Evolutionary conservation across 2,888 invertebrate species (phyloP).

Genomic region (Cylloceria caligata): DNA sequence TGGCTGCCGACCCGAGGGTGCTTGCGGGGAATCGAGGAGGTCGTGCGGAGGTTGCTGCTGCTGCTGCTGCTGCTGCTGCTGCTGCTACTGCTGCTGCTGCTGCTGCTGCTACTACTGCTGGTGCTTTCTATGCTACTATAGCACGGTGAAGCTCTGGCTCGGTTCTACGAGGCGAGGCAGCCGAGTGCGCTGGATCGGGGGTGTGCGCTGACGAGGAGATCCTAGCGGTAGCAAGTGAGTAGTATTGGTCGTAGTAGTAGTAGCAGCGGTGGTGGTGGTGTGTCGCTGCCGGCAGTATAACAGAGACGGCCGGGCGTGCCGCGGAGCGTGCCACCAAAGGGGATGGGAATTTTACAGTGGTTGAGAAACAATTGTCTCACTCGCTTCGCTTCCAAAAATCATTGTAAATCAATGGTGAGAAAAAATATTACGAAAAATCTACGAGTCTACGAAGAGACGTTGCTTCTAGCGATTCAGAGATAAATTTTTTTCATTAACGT

Average conservation of each 20-base stretch:
- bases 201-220: conserved; percentile 62
- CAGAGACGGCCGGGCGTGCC: conserved; percentile 84
- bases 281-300: conserved; percentile 83
- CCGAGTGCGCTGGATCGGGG: conserved; percentile 70
- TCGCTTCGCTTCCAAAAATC: conserved; percentile 70
- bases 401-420: conserved; percentile 62
- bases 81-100: conserved; percentile 38
- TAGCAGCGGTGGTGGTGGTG: conserved; percentile 72
- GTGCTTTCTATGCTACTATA: conserved; percentile 32
- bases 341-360: conserved; percentile 82
- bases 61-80: conserved; percentile 39
- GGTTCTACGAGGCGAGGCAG: conserved; percentile 43
- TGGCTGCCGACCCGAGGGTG: conserved; percentile 66
- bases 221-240: conserved; percentile 31
- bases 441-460: no score
- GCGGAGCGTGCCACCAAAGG: conserved; percentile 85
- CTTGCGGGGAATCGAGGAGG: conserved; percentile 55
- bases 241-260: conserved; percentile 23
- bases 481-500: conserved; percentile 48
- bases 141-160: conserved; percentile 30
- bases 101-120: conserved; percentile 46
- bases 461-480: conserved; percentile 71
- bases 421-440: conserved; percentile 7
- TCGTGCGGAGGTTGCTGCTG: conserved; percentile 29
- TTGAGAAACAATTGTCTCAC: conserved; percentile 80